These are phyloP conservation scores for Arnoldichthys spilopterus DNA, from an alignment of 2,797 vertebrate genomes.

Conservation along the genomic window DNA sequence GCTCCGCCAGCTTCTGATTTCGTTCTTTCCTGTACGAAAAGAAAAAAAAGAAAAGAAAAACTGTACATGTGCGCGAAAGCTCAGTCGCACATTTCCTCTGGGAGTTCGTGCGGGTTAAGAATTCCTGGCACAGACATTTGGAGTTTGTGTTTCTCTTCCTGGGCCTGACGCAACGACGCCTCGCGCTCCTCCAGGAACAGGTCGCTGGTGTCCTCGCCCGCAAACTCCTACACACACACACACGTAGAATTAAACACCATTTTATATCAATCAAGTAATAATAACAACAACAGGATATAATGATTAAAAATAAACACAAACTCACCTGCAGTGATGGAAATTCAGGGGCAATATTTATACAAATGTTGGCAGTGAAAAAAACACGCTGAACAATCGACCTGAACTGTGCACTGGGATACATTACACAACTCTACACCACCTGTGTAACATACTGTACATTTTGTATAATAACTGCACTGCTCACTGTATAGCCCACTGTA, in stretches of 20 bases:
- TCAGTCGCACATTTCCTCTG: slow-evolving; percentile 94
- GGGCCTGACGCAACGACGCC: slow-evolving; percentile 87
- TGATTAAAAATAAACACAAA: no score
- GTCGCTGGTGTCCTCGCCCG: slow-evolving; percentile 89
- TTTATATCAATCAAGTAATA: no score
- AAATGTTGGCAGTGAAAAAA: no score
- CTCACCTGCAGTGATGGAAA: no score
- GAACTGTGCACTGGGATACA: no score
- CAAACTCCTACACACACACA: slow-evolving; percentile 80
- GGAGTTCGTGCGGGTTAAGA: slow-evolving; percentile 92
- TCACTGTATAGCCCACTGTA: no score
- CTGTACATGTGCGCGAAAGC: slow-evolving; percentile 30
- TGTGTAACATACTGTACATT: no score
- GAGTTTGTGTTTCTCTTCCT: slow-evolving; percentile 92
- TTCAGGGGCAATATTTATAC: no score
- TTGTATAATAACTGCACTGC: no score
- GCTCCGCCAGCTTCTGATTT: slow-evolving; percentile 59
- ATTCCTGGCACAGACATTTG: slow-evolving; percentile 93
- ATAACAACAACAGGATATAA: no score
- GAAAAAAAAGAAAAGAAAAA: background rate
- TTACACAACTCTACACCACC: no score
- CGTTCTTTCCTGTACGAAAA: slow-evolving; percentile 29
- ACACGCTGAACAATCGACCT: no score
- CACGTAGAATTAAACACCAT: background rate
- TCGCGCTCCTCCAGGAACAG: slow-evolving; percentile 91